Conservation (phyloP, 64 coral and sea anemone genomes). For the Anthopleura sola region DNA sequence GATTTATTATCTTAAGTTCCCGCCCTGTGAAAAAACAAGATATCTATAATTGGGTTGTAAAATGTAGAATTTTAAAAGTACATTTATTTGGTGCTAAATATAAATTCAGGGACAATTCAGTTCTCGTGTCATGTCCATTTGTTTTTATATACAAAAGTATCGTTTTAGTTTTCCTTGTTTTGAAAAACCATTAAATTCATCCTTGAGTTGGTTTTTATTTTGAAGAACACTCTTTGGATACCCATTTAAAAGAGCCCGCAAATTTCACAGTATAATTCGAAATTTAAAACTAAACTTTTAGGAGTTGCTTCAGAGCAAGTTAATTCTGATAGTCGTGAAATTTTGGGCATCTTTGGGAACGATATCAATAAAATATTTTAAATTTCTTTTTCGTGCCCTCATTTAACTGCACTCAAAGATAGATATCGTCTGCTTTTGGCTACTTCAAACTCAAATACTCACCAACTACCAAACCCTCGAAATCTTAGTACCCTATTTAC, state of each 20-base stretch:
- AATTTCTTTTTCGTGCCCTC: neutral
- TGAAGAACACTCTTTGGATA: neutral
- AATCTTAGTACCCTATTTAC: constrained; percentile 10
- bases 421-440: neutral
- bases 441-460: constrained; percentile 15
- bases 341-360: neutral
- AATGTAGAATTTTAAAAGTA: neutral
- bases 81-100: too few species aligned
- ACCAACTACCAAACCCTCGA: constrained; percentile 2
- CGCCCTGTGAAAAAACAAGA: neutral
- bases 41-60: neutral
- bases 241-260: neutral
- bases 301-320: neutral
- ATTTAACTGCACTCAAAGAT: constrained; percentile 19
- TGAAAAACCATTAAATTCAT: neutral
- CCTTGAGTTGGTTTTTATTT: neutral
- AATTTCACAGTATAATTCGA: neutral
- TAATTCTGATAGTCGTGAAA: neutral
- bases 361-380: neutral
- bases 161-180: neutral
- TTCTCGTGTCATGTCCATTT: neutral
- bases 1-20: constrained; percentile 9
- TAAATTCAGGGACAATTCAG: too few species aligned
- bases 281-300: neutral
- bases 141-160: neutral